These are phyloP conservation scores for Delphinapterus leucas DNA, from an alignment of 2,113 vertebrate genomes.

Conservation along the genomic window DNA sequence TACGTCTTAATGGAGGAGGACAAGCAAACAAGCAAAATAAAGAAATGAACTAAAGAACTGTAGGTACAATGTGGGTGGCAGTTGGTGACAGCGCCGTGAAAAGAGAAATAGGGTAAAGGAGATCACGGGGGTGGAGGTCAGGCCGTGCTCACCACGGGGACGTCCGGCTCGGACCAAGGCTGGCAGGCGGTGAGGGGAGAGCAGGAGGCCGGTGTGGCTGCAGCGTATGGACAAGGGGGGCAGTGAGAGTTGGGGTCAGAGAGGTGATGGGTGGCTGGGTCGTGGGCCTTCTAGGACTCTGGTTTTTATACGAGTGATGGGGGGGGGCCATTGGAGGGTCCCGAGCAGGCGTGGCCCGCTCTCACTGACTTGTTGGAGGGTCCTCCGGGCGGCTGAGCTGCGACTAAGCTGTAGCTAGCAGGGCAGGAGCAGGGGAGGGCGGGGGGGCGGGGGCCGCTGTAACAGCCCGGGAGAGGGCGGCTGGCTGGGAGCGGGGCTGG, in stretches of 20 bases:
- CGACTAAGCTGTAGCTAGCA: accelerated
- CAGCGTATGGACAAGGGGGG: not conserved
- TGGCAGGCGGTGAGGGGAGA: not conserved
- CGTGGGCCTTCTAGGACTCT: not conserved
- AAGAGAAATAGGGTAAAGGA: too few species aligned
- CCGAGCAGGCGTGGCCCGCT: not conserved
- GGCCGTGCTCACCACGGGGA: not conserved
- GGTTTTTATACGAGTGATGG: accelerated
- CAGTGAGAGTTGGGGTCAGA: not conserved
- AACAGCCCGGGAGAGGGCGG: too few species aligned
- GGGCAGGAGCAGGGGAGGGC: not conserved
- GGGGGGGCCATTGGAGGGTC: accelerated
- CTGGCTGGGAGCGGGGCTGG: accelerated
- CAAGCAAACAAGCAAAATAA: not conserved
- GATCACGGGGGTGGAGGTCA: not conserved
- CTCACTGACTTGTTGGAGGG: not conserved
- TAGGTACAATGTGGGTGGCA: not conserved
- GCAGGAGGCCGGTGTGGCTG: not conserved
- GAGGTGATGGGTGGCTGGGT: not conserved
- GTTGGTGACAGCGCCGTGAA: accelerated
- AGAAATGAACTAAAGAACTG: accelerated
- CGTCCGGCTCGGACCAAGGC: not conserved
- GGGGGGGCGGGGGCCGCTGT: not conserved
- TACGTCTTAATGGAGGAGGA: not conserved
- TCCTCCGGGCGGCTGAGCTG: not conserved